A percentile compares a stretch with the other conserved stretches of the same genome.
Conservation (phyloP, 2,888 invertebrate species). For the Ennomos fuscantarius region DNA sequence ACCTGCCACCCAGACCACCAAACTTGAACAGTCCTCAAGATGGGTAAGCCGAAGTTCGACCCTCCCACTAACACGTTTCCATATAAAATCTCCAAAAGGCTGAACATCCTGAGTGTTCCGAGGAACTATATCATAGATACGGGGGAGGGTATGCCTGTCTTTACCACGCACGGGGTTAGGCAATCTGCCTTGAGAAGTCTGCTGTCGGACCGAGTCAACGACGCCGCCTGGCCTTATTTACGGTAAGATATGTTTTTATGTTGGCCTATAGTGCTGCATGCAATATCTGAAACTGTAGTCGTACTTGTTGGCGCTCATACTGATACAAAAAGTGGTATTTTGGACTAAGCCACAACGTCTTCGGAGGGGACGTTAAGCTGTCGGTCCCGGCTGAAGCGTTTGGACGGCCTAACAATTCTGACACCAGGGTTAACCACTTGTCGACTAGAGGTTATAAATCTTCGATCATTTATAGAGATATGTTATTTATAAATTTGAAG, state of each 20-base stretch:
- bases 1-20: slow-evolving; percentile 47
- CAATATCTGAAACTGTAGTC: no score
- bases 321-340: no score
- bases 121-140: slow-evolving; percentile 53
- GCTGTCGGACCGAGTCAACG: slow-evolving; percentile 60
- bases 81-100: slow-evolving; percentile 60
- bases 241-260: slow-evolving; percentile 50
- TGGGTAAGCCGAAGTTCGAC: slow-evolving; percentile 64
- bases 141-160: slow-evolving; percentile 61
- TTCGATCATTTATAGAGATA: no score
- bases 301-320: no score
- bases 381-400: no score
- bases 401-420: no score
- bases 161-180: slow-evolving; percentile 58
- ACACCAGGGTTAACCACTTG: no score
- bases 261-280: no score
- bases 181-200: slow-evolving; percentile 60
- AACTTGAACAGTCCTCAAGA: slow-evolving; percentile 52
- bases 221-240: slow-evolving; percentile 69
- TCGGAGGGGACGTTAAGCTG: no score
- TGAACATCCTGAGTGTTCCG: slow-evolving; percentile 65
- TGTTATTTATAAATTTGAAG: no score
- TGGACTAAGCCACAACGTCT: no score
- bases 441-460: no score
- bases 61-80: slow-evolving; percentile 60